Evolutionary conservation across 1,140 invertebrate species (phyloP).

Genomic region (Pseudomyrmex flavicornis): DNA sequence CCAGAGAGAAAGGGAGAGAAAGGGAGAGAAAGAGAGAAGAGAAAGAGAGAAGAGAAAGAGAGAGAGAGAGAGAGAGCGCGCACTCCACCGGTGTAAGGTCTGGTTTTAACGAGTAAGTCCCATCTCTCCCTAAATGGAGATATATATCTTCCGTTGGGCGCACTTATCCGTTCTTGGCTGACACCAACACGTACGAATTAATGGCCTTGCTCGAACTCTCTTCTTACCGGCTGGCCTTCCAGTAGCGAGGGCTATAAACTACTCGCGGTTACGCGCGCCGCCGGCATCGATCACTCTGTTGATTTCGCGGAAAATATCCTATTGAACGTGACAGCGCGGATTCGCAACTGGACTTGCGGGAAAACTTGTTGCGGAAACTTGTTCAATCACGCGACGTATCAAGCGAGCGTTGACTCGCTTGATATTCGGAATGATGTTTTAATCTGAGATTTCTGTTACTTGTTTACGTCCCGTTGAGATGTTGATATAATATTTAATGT

Average conservation of each 20-base stretch:
- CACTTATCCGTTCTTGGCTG: constrained; percentile 84
- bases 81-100: constrained; percentile 74
- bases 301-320: constrained; percentile 41
- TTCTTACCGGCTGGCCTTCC: constrained; percentile 55
- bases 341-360: neutral
- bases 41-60: too few species aligned
- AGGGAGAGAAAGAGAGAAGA: too few species aligned
- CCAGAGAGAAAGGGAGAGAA: neutral
- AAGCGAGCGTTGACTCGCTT: neutral
- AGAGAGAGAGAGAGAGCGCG: neutral
- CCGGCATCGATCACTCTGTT: constrained; percentile 68
- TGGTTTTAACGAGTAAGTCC: constrained; percentile 82
- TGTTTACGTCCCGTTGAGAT: too few species aligned
- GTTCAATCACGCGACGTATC: neutral
- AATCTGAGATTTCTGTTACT: neutral
- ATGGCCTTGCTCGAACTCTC: constrained; percentile 78
- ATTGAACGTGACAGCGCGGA: neutral
- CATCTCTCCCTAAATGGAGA: constrained; percentile 82
- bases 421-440: neutral
- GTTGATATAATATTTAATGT: too few species aligned
- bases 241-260: constrained; percentile 77
- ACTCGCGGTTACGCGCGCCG: constrained; percentile 70
- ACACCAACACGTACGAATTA: constrained; percentile 84
- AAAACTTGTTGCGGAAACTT: neutral
- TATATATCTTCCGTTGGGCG: constrained; percentile 83